These are phyloP conservation scores for Lepidostoma basale DNA, from an alignment of 1,140 invertebrate species.

Conservation along the genomic window DNA sequence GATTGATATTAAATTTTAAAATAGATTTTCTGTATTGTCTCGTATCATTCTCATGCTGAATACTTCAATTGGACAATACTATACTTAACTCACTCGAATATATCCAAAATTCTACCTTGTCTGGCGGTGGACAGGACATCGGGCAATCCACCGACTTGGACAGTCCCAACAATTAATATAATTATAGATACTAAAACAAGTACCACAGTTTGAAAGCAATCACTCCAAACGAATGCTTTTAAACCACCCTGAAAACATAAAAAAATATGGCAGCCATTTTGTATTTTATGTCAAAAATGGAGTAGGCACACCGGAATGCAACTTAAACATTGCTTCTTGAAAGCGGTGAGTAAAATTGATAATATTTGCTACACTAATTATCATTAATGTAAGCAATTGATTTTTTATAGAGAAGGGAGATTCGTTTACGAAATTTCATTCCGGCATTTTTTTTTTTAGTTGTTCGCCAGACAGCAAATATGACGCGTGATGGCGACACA, in stretches of 20 bases:
- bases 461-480: too few relatives aligned
- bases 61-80: background rate
- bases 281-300: too few relatives aligned
- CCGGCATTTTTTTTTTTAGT: too few relatives aligned
- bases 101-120: conserved; percentile 63
- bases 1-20: background rate
- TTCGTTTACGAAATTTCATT: too few relatives aligned
- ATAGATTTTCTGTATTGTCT: background rate
- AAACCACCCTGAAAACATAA: conserved; percentile 79
- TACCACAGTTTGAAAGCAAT: conserved; percentile 78
- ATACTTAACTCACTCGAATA: conserved; percentile 31
- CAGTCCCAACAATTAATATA: conserved; percentile 71
- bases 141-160: conserved; percentile 67
- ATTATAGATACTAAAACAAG: conserved; percentile 76
- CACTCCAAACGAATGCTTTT: conserved; percentile 88
- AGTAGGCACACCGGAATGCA: too few relatives aligned
- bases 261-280: too few relatives aligned
- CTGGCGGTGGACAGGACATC: conserved; percentile 66
- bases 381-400: too few relatives aligned
- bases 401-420: too few relatives aligned
- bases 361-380: too few relatives aligned
- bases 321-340: too few relatives aligned
- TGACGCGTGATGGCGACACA: too few relatives aligned
- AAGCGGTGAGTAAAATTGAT: too few relatives aligned
- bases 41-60: background rate